Percentiles rank a stretch among this genome's conserved stretches.
These are phyloP conservation scores for Eolophus roseicapilla DNA, from an alignment of 2,113 vertebrate genomes.

Conservation along the genomic window DNA sequence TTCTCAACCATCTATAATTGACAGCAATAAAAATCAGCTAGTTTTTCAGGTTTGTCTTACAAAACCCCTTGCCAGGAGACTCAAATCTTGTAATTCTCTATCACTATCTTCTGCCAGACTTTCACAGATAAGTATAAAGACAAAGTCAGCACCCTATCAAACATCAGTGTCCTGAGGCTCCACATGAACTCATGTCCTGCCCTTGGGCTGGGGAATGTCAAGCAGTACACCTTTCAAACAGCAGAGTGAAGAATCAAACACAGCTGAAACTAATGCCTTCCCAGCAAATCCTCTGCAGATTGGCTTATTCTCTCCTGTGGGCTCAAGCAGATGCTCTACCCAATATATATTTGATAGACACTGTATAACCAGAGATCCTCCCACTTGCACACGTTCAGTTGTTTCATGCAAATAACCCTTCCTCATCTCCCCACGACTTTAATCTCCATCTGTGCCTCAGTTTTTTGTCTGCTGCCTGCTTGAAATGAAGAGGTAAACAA, in stretches of 20 bases:
- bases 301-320: not conserved
- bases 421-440: not conserved
- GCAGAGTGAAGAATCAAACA: not conserved
- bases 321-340: not conserved
- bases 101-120: accelerated
- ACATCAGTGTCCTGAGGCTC: not conserved
- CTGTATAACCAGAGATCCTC: not conserved
- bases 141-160: not conserved
- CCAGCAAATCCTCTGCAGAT: not conserved
- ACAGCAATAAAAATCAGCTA: not conserved
- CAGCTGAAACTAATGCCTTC: not conserved
- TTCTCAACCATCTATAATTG: not conserved
- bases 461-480: not conserved
- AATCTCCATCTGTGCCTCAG: not conserved
- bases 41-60: not conserved
- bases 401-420: not conserved
- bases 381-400: not conserved
- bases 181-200: not conserved
- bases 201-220: not conserved
- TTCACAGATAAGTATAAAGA: not conserved
- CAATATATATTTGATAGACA: not conserved
- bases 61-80: not conserved
- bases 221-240: not conserved
- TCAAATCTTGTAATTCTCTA: not conserved
- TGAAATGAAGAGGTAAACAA: not conserved